phyloP scores from a whole-genome alignment of 2,888 invertebrate genomes.

The Allacma fusca region DNA sequence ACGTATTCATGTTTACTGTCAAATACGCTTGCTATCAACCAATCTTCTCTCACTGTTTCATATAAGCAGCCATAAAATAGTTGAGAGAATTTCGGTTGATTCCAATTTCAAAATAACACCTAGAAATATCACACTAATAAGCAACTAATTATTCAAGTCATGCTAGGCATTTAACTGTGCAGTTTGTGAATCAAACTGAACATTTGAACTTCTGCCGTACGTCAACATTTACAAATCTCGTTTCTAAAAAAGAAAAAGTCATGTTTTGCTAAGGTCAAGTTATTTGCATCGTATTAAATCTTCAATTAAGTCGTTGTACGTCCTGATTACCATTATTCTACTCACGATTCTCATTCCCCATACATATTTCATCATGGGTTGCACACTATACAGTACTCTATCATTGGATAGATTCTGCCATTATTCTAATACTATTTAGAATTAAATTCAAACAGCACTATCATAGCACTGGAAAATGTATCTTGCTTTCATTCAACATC shows the following conservation, averaged over 20 bases:
- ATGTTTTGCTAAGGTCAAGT: slow-evolving; percentile 8
- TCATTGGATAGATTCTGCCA: too few species aligned
- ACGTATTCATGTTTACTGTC: neutral
- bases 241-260: neutral
- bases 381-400: too few species aligned
- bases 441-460: too few species aligned
- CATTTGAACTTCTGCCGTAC: neutral
- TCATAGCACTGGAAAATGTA: too few species aligned
- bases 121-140: neutral
- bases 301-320: neutral
- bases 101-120: neutral
- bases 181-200: neutral
- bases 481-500: too few species aligned
- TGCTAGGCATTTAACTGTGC: too few species aligned
- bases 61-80: slow-evolving; percentile 20
- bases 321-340: too few species aligned
- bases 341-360: too few species aligned
- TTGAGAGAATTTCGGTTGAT: neutral
- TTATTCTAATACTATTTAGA: too few species aligned
- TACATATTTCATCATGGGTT: too few species aligned
- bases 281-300: slow-evolving; percentile 9
- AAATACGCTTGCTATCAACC: slow-evolving; percentile 10
- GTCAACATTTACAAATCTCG: slow-evolving; percentile 1
- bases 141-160: too few species aligned
- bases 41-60: slow-evolving; percentile 28